These are phyloP conservation scores for Atrichornis clamosus DNA, from an alignment of 2,113 vertebrate species.

Conservation along the genomic window DNA sequence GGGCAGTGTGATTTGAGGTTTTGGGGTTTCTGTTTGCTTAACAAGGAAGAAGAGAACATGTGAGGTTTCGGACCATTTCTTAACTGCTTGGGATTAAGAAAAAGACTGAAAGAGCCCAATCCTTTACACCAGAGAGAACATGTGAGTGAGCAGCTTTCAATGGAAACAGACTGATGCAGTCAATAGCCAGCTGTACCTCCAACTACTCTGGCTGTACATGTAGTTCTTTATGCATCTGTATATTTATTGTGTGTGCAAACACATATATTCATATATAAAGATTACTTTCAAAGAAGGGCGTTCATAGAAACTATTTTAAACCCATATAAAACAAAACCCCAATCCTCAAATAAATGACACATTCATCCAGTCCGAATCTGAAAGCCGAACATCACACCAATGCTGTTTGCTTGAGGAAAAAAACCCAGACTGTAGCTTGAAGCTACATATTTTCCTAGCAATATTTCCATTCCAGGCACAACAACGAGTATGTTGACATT, in stretches of 20 bases:
- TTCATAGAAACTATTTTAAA: not conserved
- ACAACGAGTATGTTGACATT: constrained; percentile 42
- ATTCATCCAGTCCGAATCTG: not conserved
- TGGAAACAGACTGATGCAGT: not conserved
- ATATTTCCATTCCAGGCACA: constrained; percentile 53
- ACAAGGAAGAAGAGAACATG: not conserved
- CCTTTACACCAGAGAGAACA: not conserved
- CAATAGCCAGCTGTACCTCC: not conserved
- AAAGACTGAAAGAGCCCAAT: not conserved
- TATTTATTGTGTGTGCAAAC: not conserved
- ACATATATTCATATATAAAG: not conserved
- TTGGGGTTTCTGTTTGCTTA: not conserved
- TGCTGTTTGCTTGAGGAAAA: constrained; percentile 5
- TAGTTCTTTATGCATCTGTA: not conserved
- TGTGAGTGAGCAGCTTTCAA: not conserved
- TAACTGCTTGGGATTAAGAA: not conserved
- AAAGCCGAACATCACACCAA: not conserved
- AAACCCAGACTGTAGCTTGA: not conserved
- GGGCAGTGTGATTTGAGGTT: not conserved
- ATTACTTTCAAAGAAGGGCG: not conserved
- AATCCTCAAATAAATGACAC: not conserved
- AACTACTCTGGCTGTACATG: not conserved
- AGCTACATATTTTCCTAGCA: constrained; percentile 54
- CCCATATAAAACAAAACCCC: not conserved
- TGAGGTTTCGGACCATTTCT: not conserved